Evolutionary conservation across 2,888 invertebrate species (phyloP), one percentile per base, ranked within the genome.

Genomic region (Chrysolina oricalcia): DNA sequence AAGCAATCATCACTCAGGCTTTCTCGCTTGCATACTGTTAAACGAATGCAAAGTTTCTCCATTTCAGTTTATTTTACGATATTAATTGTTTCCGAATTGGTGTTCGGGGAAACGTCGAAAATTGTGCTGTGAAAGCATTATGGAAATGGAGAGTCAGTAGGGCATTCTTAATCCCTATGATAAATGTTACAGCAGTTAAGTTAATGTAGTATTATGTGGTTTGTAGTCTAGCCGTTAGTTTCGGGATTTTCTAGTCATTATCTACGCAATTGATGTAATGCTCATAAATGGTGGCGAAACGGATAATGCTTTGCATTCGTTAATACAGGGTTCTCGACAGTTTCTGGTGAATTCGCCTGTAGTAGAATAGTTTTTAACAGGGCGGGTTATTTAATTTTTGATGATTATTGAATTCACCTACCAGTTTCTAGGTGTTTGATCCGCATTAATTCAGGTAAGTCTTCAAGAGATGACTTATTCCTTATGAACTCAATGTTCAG

Each of bases 151-250:
- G 70, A 71, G 67, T 62, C 74, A 67, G 66, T 71, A 19, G 67
- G 74, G 67, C 35, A 59, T 63, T 71, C 67, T 71, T 71, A 74
- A 74, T 74, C 74, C 74, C 62, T 56, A 43, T 74, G 74, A 74
- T 74, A 71, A 74, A 74, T 74, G 71, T 74, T 74, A 74, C 70
- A 74, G 62, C 74, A 71, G 62, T 71, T 74, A 67, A 74, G 67
- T 74, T 71, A 74, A 67, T 74, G 56, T 70, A 48, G 46, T 70
- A 66, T 59, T 59, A 59, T 35, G 59, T 35, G 59, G 59, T 59
- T 50, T 59, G 59, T 59, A 59, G 59, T 59, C 27, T 59, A 59
- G 35, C 35, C 59, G 59, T 59, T 59, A 35, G 35, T 27, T 59
- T 59, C 35, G 27, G n/a, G 59, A 59, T 59, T 59, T 59, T 59